Percentiles rank a stretch among this genome's conserved stretches.
These are phyloP conservation scores for Chrysogorgia sp. DNA, from an alignment of 92 coral and sea anemone genomes.

Conservation along the genomic window DNA sequence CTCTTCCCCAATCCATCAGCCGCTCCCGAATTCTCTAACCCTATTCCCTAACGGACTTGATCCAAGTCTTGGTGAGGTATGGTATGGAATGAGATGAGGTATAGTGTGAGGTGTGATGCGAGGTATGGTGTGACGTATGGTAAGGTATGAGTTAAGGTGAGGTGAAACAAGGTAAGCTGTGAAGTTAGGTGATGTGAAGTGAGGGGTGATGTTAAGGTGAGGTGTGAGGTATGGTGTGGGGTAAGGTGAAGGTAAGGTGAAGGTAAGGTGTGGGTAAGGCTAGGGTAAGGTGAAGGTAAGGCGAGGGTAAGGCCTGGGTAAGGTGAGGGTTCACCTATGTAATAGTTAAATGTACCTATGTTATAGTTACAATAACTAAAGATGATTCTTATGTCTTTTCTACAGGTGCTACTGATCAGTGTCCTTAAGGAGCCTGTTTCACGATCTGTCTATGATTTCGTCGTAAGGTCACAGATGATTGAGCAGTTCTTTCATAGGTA, in stretches of 20 bases:
- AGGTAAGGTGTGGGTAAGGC: neutral
- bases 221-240: neutral
- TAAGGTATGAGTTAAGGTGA: neutral
- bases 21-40: too few relatives aligned
- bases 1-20: too few relatives aligned
- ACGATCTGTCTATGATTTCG: conserved; percentile 83
- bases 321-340: too few relatives aligned
- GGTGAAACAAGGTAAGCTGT: neutral
- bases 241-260: neutral
- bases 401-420: conserved; percentile 88
- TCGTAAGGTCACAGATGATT: conserved; percentile 80
- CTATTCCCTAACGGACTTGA: too few relatives aligned
- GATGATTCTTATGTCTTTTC: neutral
- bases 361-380: too few relatives aligned
- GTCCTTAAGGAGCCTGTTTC: conserved; percentile 88
- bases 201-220: too few relatives aligned
- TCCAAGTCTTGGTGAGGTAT: too few relatives aligned
- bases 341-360: too few relatives aligned
- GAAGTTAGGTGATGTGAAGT: neutral
- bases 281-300: neutral
- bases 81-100: too few relatives aligned
- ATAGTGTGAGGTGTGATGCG: neutral
- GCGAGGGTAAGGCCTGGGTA: neutral
- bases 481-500: conserved; percentile 85
- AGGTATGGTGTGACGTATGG: neutral